A percentile compares a stretch with the other conserved stretches of the same genome.
phyloP scores from a whole-genome alignment of 2,888 invertebrate genomes.

The Monopis laevigella region DNA sequence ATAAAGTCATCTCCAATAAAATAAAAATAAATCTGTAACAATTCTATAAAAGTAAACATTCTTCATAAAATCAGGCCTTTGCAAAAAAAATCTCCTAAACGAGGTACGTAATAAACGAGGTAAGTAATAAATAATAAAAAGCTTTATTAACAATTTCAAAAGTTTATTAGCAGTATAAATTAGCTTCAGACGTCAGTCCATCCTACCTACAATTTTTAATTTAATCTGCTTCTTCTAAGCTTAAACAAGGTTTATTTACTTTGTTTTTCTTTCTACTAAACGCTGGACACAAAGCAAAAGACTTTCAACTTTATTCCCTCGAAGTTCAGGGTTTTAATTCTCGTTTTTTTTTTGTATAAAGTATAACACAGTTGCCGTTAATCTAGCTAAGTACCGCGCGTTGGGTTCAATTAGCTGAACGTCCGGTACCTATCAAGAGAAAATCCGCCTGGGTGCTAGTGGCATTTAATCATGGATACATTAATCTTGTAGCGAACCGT shows the following conservation, averaged over 20 bases:
- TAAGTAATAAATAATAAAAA: too few relatives aligned
- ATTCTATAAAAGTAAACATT: too few relatives aligned
- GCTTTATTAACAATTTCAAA: too few relatives aligned
- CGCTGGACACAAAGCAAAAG: neutral
- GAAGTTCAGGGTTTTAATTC: neutral
- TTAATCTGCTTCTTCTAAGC: neutral
- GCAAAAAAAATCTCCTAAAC: too few relatives aligned
- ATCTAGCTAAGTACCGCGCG: slow-evolving; percentile 5
- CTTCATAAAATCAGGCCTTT: too few relatives aligned
- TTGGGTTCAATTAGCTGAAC: slow-evolving; percentile 5
- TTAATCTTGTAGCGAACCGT: slow-evolving; percentile 1
- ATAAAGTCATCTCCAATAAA: too few relatives aligned
- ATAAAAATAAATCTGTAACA: too few relatives aligned
- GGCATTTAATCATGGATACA: neutral
- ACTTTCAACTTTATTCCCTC: neutral
- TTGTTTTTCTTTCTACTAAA: neutral
- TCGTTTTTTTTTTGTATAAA: neutral
- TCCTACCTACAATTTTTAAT: too few relatives aligned
- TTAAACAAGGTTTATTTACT: neutral
- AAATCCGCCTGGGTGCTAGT: slow-evolving; percentile 7
- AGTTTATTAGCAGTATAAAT: too few relatives aligned
- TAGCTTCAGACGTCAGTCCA: too few relatives aligned
- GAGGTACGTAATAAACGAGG: too few relatives aligned
- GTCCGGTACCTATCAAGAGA: slow-evolving; percentile 7
- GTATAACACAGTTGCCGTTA: neutral